Evolutionary conservation across 2,797 vertebrate species (phyloP), one percentile per base, ranked within the genome.

Genomic region (Myotis pilosus): DNA sequence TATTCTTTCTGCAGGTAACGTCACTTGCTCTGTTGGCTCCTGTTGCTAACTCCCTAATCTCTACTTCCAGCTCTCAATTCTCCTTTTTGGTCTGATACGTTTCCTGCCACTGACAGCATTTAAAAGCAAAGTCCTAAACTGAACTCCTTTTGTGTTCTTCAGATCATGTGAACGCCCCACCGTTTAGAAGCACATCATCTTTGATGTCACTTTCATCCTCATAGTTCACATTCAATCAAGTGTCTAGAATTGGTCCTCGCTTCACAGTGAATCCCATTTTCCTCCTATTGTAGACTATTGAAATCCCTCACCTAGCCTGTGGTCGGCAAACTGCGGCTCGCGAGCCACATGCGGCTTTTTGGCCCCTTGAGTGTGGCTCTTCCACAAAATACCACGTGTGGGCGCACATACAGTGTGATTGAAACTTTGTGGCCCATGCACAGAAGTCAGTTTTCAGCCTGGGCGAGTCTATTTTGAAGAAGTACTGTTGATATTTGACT

Each of bases 121-220:
- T 0, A 0, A 95, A 93, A 64, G 2, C 17, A 47, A 17, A 3
- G 33, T 20, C 41, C 90, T 12, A 86, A 87, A 76, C 0, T 3
- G 1, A 55, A 87, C n/a, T 17, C 25, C 82, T 81, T 69, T 10
- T 66, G 17, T 57, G 60, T 68, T 89, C 66, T 74, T 49, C 93
- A 68, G 38, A 64, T 36, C 49, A 71, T 19, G 0, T 84, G 68
- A 86, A 87, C 84, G 36, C 33, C 68, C 6, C 83, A n/a, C 2
- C 57, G 28, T 69, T 44, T 7, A 44, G 22, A 88, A 41, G 66
- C 13, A n/a, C 1, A 33, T 60, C 44, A 57, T 38, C 71, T 84
- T 57, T 53, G 60, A 89, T 80, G 71, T 80, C 47, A 75, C 76
- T 80, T 83, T 75, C 23, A 36, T 92, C 49, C 33, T 47, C n/a